Percentiles rank a stretch among this genome's conserved stretches.
These are phyloP conservation scores for Oryzias javanicus DNA, from an alignment of 2,113 vertebrate genomes.

Conservation along the genomic window DNA sequence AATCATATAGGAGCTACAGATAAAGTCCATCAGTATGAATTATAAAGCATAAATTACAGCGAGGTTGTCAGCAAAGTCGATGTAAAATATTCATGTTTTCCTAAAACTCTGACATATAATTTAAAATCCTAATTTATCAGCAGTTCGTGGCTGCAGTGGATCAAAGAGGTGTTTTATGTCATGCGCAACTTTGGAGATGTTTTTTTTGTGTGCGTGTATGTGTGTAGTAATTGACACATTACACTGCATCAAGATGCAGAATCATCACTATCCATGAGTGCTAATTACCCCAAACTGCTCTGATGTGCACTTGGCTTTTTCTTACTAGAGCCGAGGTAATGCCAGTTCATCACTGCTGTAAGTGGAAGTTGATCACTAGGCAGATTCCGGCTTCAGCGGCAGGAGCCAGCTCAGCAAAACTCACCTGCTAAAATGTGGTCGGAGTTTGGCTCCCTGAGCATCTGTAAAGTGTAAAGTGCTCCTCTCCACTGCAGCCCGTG, in stretches of 20 bases:
- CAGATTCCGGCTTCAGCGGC: conserved; percentile 67
- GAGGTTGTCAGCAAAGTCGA: conserved; percentile 13
- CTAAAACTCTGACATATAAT: conserved; percentile 18
- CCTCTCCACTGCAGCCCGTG: conserved; percentile 60
- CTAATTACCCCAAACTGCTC: conserved; percentile 57
- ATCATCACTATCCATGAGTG: conserved; percentile 44
- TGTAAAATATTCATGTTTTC: conserved; percentile 44
- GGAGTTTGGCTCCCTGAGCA: conserved; percentile 51
- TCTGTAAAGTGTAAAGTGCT: conserved; percentile 44
- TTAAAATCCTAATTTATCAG: conserved; percentile 31
- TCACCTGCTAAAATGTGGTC: conserved; percentile 66
- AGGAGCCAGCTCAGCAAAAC: conserved; percentile 75
- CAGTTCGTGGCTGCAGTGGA: conserved; percentile 3
- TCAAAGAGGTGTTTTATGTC: background rate
- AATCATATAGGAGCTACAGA: conserved; percentile 37
- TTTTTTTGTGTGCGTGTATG: too few relatives aligned
- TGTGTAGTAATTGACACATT: conserved; percentile 23
- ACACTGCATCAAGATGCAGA: conserved; percentile 36
- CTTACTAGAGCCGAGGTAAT: conserved; percentile 31
- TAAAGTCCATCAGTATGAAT: conserved; percentile 22
- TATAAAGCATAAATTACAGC: conserved; percentile 9
- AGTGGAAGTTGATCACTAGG: conserved; percentile 74
- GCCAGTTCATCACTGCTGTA: conserved; percentile 59
- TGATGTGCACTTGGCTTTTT: conserved; percentile 18
- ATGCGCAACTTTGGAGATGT: too few relatives aligned